Conservation (phyloP, 1,140 invertebrate genomes). For the Tetragonula clypearis region DNA sequence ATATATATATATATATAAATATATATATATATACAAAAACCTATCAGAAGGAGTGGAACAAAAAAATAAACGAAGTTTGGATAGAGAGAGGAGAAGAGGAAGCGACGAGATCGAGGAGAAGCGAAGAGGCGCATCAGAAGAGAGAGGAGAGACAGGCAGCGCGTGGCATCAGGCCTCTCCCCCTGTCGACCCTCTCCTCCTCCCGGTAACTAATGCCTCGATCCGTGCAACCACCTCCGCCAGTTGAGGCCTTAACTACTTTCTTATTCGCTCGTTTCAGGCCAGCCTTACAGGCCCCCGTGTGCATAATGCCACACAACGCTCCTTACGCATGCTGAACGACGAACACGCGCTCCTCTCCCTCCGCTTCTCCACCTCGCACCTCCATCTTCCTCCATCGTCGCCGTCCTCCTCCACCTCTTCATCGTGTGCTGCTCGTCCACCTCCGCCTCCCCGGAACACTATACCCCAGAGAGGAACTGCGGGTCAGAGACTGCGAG, state of each 20-base stretch:
- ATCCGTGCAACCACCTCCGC: constrained; percentile 50
- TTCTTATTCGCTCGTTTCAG: constrained; percentile 73
- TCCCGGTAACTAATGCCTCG: constrained; percentile 41
- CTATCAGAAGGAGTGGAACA: constrained; percentile 11
- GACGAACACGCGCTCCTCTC: constrained; percentile 41
- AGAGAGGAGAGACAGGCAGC: constrained; percentile 72
- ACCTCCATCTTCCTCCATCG: constrained; percentile 32
- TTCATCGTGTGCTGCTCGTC: constrained; percentile 8
- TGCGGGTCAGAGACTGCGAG: constrained; percentile 79
- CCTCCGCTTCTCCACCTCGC: constrained; percentile 19
- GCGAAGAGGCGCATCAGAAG: constrained; percentile 40
- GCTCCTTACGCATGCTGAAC: constrained; percentile 78
- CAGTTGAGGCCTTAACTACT: constrained; percentile 64
- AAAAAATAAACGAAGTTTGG: not conserved
- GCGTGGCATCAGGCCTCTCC: constrained; percentile 75
- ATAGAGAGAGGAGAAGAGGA: constrained; percentile 2
- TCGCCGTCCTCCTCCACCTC: constrained; percentile 21
- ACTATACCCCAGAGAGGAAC: constrained; percentile 75
- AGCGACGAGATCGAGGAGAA: constrained; percentile 14
- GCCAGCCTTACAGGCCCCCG: constrained; percentile 51
- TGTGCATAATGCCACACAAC: constrained; percentile 61
- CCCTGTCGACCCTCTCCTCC: constrained; percentile 45
- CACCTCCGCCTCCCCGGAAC: constrained; percentile 65
- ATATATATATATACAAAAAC: too few species aligned
- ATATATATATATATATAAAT: too few species aligned